These are phyloP conservation scores for Idaea aversata DNA, from an alignment of 2,888 invertebrate genomes.

Conservation along the genomic window DNA sequence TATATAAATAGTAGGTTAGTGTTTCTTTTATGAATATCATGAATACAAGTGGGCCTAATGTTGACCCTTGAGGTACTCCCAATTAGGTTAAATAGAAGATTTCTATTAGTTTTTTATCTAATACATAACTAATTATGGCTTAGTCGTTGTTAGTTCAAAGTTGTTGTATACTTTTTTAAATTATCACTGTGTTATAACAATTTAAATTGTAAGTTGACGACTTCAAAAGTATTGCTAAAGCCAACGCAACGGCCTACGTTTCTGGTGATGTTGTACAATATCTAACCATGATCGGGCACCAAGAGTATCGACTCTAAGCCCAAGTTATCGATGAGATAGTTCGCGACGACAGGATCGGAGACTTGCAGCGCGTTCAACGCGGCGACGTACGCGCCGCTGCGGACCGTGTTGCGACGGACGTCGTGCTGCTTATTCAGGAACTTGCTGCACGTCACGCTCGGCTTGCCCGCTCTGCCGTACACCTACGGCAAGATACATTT, in stretches of 20 bases:
- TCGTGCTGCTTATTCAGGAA: constrained; percentile 79
- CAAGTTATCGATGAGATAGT: constrained; percentile 90
- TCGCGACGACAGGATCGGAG: constrained; percentile 87
- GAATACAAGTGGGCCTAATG: no score
- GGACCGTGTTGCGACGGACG: constrained; percentile 66
- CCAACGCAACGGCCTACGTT: not conserved
- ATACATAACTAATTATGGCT: no score
- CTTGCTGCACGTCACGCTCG: constrained; percentile 83
- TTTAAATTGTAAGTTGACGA: no score
- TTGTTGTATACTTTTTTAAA: no score
- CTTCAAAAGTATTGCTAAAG: no score
- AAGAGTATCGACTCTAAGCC: constrained; percentile 88
- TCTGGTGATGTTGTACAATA: not conserved
- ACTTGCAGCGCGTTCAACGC: constrained; percentile 87
- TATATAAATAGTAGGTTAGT: not conserved
- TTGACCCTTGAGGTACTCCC: no score
- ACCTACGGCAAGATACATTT: constrained; percentile 36
- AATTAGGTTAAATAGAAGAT: no score
- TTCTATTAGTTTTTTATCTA: no score
- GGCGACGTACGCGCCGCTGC: constrained; percentile 62
- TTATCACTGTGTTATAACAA: no score
- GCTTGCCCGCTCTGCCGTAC: constrained; percentile 63
- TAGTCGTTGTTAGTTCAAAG: no score
- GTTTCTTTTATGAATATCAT: no score
- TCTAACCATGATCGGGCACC: constrained; percentile 82